Conservation (phyloP, 2,888 invertebrate species). For the Orchestes rusci region DNA sequence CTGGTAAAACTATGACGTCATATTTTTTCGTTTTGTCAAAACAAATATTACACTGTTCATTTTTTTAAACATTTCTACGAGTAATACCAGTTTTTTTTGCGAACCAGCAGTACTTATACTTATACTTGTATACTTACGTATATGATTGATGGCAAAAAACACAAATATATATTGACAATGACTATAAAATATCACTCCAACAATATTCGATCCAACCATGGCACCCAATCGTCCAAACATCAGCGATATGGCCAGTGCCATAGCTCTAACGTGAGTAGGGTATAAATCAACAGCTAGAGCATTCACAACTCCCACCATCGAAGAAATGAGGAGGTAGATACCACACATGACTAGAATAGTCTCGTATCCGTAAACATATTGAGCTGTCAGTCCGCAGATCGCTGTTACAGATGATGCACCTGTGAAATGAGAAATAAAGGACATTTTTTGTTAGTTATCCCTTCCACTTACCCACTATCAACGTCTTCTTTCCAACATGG, state of each 20-base stretch:
- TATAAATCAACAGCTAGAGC: conserved; percentile 42
- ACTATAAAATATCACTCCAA: conserved; percentile 43
- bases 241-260: conserved; percentile 48
- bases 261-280: conserved; percentile 44
- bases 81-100: no score
- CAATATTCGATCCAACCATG: conserved; percentile 45
- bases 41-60: no score
- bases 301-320: conserved; percentile 38
- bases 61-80: no score
- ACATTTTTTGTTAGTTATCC: conserved; percentile 1
- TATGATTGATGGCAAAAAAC: conserved; percentile 36
- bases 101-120: no score
- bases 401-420: conserved; percentile 33
- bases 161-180: conserved; percentile 45
- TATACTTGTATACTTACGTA: conserved; percentile 39
- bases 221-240: conserved; percentile 49
- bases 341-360: conserved; percentile 34
- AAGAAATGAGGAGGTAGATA: conserved; percentile 38
- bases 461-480: conserved; percentile 33
- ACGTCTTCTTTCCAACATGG: conserved; percentile 49
- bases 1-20: no score
- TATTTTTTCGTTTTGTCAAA: no score
- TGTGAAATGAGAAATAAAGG: conserved; percentile 12
- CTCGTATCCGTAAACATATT: conserved; percentile 31
- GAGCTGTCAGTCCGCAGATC: conserved; percentile 37